These are phyloP conservation scores for Cheilosia vernalis DNA, from an alignment of 2,888 invertebrate species.

Conservation along the genomic window DNA sequence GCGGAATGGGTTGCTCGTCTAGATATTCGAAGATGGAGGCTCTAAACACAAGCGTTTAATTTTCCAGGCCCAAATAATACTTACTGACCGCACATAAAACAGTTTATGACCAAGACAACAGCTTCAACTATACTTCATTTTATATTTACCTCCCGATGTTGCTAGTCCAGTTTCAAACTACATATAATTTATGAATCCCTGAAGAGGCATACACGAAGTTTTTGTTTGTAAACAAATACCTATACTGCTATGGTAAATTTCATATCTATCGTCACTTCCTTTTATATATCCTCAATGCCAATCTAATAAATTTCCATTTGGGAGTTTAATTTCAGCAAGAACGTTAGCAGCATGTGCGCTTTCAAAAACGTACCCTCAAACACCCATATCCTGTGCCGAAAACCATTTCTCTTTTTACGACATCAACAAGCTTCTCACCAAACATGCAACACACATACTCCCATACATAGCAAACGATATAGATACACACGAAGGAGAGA, in stretches of 20 bases:
- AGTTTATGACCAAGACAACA: too few species aligned
- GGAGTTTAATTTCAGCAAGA: constrained; percentile 39
- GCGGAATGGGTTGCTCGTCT: too few species aligned
- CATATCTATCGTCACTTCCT: constrained; percentile 18
- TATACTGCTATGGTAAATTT: background rate
- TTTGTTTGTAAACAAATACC: constrained; percentile 10
- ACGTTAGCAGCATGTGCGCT: constrained; percentile 32
- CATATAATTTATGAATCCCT: background rate
- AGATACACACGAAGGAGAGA: constrained; percentile 1
- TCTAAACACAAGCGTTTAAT: too few species aligned
- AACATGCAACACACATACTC: background rate
- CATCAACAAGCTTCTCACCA: constrained; percentile 8
- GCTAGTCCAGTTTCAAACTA: background rate
- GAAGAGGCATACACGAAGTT: background rate
- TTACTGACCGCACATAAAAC: too few species aligned
- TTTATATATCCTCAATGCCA: background rate
- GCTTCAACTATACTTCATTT: too few species aligned
- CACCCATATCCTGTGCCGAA: constrained; percentile 4
- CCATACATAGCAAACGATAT: background rate
- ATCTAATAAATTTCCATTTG: constrained; percentile 50
- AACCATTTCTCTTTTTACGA: constrained; percentile 13
- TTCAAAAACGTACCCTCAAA: background rate
- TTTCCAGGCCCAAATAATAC: too few species aligned
- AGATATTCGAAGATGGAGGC: too few species aligned
- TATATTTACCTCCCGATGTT: too few species aligned